Base-by-base conservation (phyloP, 2,797 vertebrate species). In the Sebastes aleutianus region DNA sequence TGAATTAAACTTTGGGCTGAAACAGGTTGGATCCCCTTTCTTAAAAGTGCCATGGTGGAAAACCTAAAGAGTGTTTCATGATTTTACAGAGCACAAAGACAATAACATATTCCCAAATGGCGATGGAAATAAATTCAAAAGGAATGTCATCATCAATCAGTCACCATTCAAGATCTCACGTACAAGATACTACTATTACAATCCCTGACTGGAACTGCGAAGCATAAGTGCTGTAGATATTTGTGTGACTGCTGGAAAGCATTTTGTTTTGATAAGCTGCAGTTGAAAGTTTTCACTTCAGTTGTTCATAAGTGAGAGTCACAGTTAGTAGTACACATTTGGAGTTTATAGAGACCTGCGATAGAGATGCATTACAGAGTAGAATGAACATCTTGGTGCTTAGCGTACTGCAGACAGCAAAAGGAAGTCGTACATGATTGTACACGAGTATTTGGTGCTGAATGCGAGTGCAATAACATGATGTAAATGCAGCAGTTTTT, bases 1-100 rank as follows among this genome's bases (percentile, higher is more conserved):
- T 59, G 26, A 79, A 84, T 86, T 76, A 67, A 65, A 85, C 89
- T 93, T 93, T 93, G 87, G 88, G 82, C 81, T 89, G 80, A 88
- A 89, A 81, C 77, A 77, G 67, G 50, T 66, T 66, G 66, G 84
- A 87, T 76, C 74, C 69, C 53, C 67, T 65, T 82, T 86, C 67
- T 78, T 56, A 56, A 82, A 91, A 92, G 89, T 94, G 92, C 88
- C 76, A 69, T 24, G 61, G 58, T 68, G 71, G 79, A 58, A 87
- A 87, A 91, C 72, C 59, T 77, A 82, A 79, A 27, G 84, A 83
- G 36, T 77, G 79, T 80, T 89, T 61, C 50, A 86, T 79, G 85
- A 91, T 82, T 92, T 87, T 78, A 80, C 70, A 89, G 82, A 89
- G 82, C 59, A 88, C 58, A 86, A 78, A 74, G 39, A 87, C 31